Percentiles rank a stretch among this genome's conserved stretches.
Conservation (phyloP, 2,797 vertebrate species). For the Podarcis siculus region DNA sequence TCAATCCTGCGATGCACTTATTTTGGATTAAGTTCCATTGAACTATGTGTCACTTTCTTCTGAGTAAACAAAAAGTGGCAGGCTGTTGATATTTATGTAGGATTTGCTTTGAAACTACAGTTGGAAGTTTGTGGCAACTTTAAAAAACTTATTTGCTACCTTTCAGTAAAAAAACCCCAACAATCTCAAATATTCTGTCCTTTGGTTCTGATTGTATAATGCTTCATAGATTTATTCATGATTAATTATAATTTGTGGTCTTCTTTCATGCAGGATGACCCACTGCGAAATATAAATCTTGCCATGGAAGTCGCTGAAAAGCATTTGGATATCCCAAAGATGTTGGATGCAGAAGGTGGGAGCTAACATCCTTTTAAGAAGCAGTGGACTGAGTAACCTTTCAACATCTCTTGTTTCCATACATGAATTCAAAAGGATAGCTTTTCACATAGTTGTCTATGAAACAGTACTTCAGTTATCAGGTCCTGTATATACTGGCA, state of each 20-base stretch:
- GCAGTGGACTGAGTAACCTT: background rate
- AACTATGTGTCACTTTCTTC: background rate
- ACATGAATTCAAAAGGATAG: background rate
- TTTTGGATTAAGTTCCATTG: background rate
- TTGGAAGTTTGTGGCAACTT: background rate
- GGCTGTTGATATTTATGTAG: background rate
- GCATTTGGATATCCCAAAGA: constrained; percentile 98
- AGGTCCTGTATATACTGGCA: background rate
- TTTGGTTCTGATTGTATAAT: background rate
- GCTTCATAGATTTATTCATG: constrained; percentile 40
- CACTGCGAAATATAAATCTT: constrained; percentile 95
- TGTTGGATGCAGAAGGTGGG: constrained; percentile 97
- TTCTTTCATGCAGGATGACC: constrained; percentile 87
- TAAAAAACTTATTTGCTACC: background rate
- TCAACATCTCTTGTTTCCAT: background rate
- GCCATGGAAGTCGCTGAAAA: constrained; percentile 99
- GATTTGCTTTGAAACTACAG: background rate
- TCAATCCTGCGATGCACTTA: background rate
- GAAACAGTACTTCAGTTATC: background rate
- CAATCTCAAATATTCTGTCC: constrained; percentile 3
- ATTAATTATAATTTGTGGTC: constrained; percentile 57
- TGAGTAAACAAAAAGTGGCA: background rate
- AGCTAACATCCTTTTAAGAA: constrained; percentile 7
- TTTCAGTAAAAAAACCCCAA: background rate
- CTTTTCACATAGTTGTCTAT: background rate